Conservation (phyloP, 2,113 vertebrate genomes). For the Elaphurus davidianus region DNA sequence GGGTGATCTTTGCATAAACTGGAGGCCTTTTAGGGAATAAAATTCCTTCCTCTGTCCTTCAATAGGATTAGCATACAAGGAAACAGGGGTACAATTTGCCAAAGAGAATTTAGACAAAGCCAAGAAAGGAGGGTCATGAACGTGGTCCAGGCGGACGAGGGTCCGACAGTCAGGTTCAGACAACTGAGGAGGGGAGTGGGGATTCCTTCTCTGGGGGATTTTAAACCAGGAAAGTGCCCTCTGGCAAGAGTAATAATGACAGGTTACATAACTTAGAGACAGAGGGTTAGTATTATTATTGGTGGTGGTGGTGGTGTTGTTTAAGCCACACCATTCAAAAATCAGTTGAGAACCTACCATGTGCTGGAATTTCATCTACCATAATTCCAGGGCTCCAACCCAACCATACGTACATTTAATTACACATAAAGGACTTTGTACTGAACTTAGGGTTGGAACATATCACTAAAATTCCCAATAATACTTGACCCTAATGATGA, state of each 20-base stretch:
- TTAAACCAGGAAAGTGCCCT: not conserved
- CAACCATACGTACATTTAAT: not conserved
- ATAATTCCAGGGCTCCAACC: not conserved
- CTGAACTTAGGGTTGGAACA: not conserved
- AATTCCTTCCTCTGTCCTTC: not conserved
- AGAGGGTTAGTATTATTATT: not conserved
- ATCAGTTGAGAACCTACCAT: not conserved
- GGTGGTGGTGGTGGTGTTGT: not conserved
- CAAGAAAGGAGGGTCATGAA: not conserved
- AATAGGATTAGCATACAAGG: not conserved
- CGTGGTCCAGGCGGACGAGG: not conserved
- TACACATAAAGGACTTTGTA: not conserved
- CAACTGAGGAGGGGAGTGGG: rapidly evolving
- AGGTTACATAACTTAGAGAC: not conserved
- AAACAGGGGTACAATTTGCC: not conserved
- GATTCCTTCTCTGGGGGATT: not conserved
- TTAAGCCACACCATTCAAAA: not conserved
- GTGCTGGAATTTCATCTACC: not conserved
- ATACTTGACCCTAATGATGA: not conserved
- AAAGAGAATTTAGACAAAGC: not conserved
- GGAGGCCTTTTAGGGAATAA: not conserved
- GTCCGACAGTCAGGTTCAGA: not conserved
- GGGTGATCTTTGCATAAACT: not conserved
- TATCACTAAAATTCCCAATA: not conserved
- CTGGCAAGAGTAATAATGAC: not conserved